A percentile compares a stretch with the other conserved stretches of the same genome.
Evolutionary conservation across 2,888 invertebrate genomes (phyloP).

Genomic region (Melinaea menophilus): DNA sequence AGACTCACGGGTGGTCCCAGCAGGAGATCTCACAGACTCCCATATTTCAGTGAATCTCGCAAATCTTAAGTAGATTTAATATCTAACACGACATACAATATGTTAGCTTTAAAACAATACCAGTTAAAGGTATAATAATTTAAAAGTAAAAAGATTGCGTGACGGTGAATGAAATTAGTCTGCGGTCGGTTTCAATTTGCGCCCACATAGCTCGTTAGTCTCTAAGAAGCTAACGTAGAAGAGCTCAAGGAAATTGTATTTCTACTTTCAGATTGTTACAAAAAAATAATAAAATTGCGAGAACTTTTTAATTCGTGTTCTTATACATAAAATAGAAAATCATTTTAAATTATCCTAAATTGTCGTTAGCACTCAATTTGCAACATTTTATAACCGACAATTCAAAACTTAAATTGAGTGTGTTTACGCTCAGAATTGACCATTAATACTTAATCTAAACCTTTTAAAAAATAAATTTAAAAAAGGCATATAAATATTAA

Average conservation of each 20-base stretch:
- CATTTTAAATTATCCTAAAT: too few relatives aligned
- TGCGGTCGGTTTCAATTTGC: constrained; percentile 67
- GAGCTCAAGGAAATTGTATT: constrained; percentile 41
- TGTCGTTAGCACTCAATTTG: too few relatives aligned
- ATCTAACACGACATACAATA: constrained; percentile 61
- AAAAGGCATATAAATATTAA: background rate
- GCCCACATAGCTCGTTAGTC: constrained; percentile 56
- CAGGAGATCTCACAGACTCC: constrained; percentile 55
- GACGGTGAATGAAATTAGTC: constrained; percentile 58
- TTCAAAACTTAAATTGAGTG: too few relatives aligned
- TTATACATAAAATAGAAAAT: too few relatives aligned
- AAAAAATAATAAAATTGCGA: background rate
- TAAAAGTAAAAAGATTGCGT: constrained; percentile 49
- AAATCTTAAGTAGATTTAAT: constrained; percentile 62
- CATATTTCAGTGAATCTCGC: constrained; percentile 73
- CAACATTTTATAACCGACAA: too few relatives aligned
- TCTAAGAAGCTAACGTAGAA: constrained; percentile 45
- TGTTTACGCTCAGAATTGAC: too few relatives aligned
- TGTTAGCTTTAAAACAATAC: constrained; percentile 59
- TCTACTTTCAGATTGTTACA: constrained; percentile 19
- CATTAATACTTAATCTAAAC: too few relatives aligned
- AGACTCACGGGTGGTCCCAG: constrained; percentile 70
- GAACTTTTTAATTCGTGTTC: too few relatives aligned
- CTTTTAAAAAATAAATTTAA: too few relatives aligned
- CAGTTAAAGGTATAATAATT: constrained; percentile 40